Evolutionary conservation across 2,113 vertebrate species (phyloP), one percentile per base, ranked within the genome.

Genomic region (Protobothrops flavoviridis): DNA sequence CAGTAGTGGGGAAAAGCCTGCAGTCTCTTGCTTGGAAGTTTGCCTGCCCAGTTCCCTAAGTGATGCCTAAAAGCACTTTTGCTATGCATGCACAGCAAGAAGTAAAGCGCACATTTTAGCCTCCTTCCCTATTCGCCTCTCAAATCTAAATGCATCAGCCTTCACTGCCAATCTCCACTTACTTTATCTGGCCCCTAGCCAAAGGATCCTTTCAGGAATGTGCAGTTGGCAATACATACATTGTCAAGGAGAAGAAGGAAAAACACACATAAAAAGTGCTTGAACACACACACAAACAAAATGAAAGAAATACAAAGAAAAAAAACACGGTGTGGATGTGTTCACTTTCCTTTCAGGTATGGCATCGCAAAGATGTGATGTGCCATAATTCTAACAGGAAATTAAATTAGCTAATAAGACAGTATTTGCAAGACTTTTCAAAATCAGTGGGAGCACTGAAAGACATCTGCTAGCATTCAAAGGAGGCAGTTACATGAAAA

Each of bases 161-260:
- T 94, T 94, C 89, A 64, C 91, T 95, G 94, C 94, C 95, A 95
- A 87, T 95, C 93, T 94, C 57, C 93, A 95, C 93, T 96, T 92
- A 96, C 94, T 96, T 96, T 95, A 95, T 95, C 94, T 97, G 95
- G 91, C 92, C 92, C 26, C 0, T 13, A 90, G 93, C 90, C 95
- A n/a, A 94, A 85, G 92, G 93, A 94, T 95, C 91, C 94, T 88
- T 95, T 81, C 64, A 92, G 95, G 91, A 93, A 93, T 93, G 87
- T 94, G 93, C 64, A 85, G 94, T 94, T 92, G 91, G 92, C 64
- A 96, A 86, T n/a, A 5, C 1, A 15, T 69, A 69, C 29, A 69
- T 69, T 17, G 64, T 69, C 64, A 33, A 69, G 64, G n/a, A 33
- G n/a, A 69, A 64, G 61, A 29, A n/a, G 64, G 13, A 5, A 17